phyloP scores from a whole-genome alignment of 2,888 invertebrate species.

The Cheilosia vernalis region DNA sequence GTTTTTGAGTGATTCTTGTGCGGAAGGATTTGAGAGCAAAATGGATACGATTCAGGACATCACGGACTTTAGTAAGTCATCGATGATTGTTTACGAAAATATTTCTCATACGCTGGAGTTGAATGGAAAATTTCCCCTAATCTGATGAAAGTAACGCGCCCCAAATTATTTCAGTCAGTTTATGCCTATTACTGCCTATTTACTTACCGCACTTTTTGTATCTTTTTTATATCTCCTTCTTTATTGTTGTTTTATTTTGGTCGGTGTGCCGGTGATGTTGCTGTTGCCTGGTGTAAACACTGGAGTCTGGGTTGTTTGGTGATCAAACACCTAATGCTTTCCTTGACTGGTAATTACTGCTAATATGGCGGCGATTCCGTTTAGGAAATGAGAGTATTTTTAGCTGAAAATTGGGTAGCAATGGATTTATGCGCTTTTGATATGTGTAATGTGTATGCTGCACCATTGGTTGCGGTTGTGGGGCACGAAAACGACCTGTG shows the following conservation, averaged over 20 bases:
- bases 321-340: conserved; percentile 41
- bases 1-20: conserved; percentile 2
- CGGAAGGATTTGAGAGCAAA: background rate
- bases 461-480: background rate
- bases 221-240: conserved; percentile 44
- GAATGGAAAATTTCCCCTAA: background rate
- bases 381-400: conserved; percentile 43
- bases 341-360: conserved; percentile 52
- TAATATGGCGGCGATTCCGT: conserved; percentile 25
- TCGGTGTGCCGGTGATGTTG: conserved; percentile 17
- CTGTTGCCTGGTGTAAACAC: conserved; percentile 27
- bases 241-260: conserved; percentile 28
- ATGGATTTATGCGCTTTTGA: conserved; percentile 3
- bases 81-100: background rate
- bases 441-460: conserved; percentile 4
- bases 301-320: conserved; percentile 35
- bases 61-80: conserved; percentile 67
- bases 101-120: background rate
- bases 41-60: conserved; percentile 70
- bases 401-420: conserved; percentile 33
- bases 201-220: conserved; percentile 54
- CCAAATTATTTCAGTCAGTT: conserved; percentile 36
- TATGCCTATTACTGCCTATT: conserved; percentile 45
- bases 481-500: conserved; percentile 22
- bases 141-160: conserved; percentile 14